Evolutionary conservation across 2,797 vertebrate genomes (phyloP), one percentile per base, ranked within the genome.

Genomic region (Diplodus puntazzo): DNA sequence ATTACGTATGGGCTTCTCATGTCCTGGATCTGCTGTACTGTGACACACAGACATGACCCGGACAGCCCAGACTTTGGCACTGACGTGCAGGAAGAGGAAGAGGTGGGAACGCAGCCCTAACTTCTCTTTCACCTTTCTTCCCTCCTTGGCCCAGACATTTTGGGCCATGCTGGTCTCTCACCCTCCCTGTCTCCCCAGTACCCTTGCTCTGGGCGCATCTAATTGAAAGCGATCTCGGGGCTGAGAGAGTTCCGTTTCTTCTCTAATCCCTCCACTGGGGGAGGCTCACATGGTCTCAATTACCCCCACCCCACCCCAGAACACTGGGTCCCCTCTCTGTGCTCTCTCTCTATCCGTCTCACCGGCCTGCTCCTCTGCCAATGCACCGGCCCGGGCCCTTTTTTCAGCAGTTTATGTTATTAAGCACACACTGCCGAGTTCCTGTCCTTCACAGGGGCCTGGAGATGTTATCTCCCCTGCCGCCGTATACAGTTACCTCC

Each of bases 231-330:
- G 96, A 98, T 98, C 97, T 98, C 91, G 92, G 93, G 94, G 85
- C 93, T 95, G 95, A 97, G 96, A 96, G 95, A 97, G 97, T 97
- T 97, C 97, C 96, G 97, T 97, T 97, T 97, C 97, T 97, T 96
- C 94, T 94, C 96, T 98, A 99, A 99, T 98, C 98, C 93, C 96
- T 96, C 95, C 89, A 84, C 89, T 96, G 96, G 96, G 94, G 96
- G 95, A 97, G 95, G 93, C 95, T 96, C 98, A 99, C 97, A 98
- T 99, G 98, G 97, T 99, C 97, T 97, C 96, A 98, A 99, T 99
- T 99, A 99, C 94, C 92, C 88, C 82, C 84, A 90, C 87, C 87
- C 89, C 84, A 83, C 85, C 83, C 87, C 77, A 92, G 91, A 93
- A 93, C 91, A 92, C 89, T 96, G 96, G 95, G 95, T 96, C 94